phyloP scores from a whole-genome alignment of 2,797 vertebrate genomes.

The Sebastes vulpes region DNA sequence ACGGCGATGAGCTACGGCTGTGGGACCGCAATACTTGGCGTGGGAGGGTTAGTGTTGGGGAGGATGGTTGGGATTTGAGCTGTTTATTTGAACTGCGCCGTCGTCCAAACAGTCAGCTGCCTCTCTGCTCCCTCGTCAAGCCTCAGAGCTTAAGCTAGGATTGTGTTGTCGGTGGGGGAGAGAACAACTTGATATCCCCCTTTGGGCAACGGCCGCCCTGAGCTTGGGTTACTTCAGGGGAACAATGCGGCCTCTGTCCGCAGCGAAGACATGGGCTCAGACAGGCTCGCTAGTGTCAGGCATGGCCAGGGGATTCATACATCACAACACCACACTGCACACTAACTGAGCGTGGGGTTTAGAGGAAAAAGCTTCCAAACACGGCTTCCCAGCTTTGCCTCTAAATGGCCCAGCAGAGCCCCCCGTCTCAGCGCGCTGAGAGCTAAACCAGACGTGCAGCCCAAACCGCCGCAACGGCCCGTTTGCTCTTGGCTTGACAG shows the following conservation, averaged over 20 bases:
- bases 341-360: slow-evolving; percentile 59
- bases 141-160: slow-evolving; percentile 74
- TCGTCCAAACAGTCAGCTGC: slow-evolving; percentile 87
- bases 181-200: slow-evolving; percentile 84
- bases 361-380: slow-evolving; percentile 68
- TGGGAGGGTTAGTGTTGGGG: slow-evolving; percentile 55
- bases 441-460: slow-evolving; percentile 74
- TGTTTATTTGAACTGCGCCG: slow-evolving; percentile 88
- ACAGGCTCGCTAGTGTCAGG: slow-evolving; percentile 79
- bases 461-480: slow-evolving; percentile 45
- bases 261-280: slow-evolving; percentile 76
- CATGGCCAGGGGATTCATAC: slow-evolving; percentile 79
- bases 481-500: slow-evolving; percentile 73
- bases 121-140: slow-evolving; percentile 83
- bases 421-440: slow-evolving; percentile 53
- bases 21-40: slow-evolving; percentile 65
- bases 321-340: slow-evolving; percentile 73
- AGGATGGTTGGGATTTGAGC: slow-evolving; percentile 73
- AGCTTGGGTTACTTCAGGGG: slow-evolving; percentile 83
- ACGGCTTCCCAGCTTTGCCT: slow-evolving; percentile 65
- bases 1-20: slow-evolving; percentile 68
- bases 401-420: slow-evolving; percentile 66
- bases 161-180: slow-evolving; percentile 73
- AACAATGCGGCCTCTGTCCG: slow-evolving; percentile 88
- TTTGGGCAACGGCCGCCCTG: slow-evolving; percentile 71